Evolutionary conservation across 2,797 vertebrate species (phyloP).

Genomic region (Heliangelus exortis): DNA sequence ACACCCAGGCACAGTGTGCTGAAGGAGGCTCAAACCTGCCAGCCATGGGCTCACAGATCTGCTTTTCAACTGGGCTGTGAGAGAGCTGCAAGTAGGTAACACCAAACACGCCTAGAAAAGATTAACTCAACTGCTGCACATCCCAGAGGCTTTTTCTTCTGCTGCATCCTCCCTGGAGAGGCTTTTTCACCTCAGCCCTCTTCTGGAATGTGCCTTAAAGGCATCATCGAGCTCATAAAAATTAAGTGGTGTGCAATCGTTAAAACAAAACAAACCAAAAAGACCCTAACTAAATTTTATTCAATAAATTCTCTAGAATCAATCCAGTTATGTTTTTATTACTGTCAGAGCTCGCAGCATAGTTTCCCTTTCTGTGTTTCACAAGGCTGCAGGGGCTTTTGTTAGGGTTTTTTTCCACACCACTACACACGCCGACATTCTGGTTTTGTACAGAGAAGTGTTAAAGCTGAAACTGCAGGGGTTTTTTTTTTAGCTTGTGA

Average conservation of each 20-base stretch:
- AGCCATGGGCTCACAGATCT: background rate
- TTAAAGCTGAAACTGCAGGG: background rate
- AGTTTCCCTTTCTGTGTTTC: conserved; percentile 4
- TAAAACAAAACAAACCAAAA: conserved; percentile 42
- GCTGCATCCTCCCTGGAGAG: conserved; percentile 41
- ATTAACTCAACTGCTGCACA: conserved; percentile 43
- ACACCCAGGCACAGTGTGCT: background rate
- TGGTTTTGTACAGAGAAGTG: background rate
- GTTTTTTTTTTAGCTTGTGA: background rate
- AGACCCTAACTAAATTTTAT: conserved; percentile 35
- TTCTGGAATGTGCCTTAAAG: conserved; percentile 55
- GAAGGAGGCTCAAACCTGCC: background rate
- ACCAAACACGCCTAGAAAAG: conserved; percentile 33
- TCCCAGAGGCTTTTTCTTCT: conserved; percentile 55
- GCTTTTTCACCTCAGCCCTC: conserved; percentile 53
- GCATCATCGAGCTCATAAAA: conserved; percentile 58
- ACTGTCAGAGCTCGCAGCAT: conserved; percentile 23
- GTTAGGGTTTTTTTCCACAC: background rate
- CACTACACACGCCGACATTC: background rate
- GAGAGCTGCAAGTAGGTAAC: conserved; percentile 11
- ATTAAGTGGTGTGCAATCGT: conserved; percentile 49
- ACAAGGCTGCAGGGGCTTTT: background rate
- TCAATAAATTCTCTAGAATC: conserved; percentile 50
- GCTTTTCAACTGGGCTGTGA: background rate
- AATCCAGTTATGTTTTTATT: conserved; percentile 46